phyloP scores from a whole-genome alignment of 1,140 invertebrate genomes.

The Drosophila lacteicornis region DNA sequence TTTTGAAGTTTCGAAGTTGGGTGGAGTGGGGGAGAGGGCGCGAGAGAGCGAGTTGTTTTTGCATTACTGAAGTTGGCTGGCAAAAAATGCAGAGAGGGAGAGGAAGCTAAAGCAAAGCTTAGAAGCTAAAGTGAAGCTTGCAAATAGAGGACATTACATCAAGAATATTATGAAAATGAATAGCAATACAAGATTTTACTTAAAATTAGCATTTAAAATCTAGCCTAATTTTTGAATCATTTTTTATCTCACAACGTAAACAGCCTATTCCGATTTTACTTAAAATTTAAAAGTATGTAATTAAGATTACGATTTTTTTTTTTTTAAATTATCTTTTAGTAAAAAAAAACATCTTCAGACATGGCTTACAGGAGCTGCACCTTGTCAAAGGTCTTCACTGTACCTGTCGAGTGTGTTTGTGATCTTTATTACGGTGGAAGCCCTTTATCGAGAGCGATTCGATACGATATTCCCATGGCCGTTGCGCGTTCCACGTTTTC shows the following conservation, averaged over 20 bases:
- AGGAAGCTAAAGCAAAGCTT: slow-evolving; percentile 34
- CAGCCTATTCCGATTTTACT: no score
- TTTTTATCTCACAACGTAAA: no score
- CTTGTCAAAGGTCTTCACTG: slow-evolving; percentile 11
- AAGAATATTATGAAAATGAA: neutral
- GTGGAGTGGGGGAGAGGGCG: neutral
- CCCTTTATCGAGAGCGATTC: slow-evolving; percentile 6
- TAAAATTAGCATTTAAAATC: neutral
- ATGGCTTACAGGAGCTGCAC: neutral
- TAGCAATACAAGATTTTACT: neutral
- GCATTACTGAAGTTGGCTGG: slow-evolving; percentile 23
- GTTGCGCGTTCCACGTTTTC: slow-evolving; percentile 30
- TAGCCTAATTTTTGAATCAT: no score
- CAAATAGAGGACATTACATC: neutral
- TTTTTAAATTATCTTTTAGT: no score
- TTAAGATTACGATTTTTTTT: no score
- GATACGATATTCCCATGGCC: slow-evolving; percentile 18
- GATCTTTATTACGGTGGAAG: slow-evolving; percentile 20
- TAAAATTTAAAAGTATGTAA: no score
- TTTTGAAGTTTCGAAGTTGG: slow-evolving; percentile 61
- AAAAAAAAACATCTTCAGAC: no score
- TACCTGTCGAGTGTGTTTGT: neutral
- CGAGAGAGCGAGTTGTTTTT: slow-evolving; percentile 34
- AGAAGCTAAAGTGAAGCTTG: slow-evolving; percentile 35
- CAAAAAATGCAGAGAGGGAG: slow-evolving; percentile 54